Conservation (phyloP, 2,113 vertebrate species). For the Melanerpes formicivorus region DNA sequence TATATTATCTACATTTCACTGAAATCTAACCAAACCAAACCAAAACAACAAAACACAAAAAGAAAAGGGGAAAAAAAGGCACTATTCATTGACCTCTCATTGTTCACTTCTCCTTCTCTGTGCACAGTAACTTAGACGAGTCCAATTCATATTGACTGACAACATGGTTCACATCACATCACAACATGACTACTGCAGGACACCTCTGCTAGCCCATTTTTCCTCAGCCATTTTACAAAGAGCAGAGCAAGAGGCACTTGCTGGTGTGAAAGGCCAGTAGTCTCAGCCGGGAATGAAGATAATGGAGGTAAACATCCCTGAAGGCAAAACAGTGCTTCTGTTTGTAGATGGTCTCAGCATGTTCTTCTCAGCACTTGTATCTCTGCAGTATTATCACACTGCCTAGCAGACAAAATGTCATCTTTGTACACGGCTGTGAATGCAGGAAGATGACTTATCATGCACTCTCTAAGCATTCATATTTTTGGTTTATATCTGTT, state of each 20-base stretch:
- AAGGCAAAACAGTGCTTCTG: background rate
- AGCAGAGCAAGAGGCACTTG: background rate
- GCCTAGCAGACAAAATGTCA: background rate
- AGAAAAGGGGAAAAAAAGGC: background rate
- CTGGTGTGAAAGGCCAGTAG: background rate
- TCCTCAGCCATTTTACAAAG: background rate
- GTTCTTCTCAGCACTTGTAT: background rate
- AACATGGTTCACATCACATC: fast-evolving
- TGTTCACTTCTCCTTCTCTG: background rate
- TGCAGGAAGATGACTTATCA: background rate
- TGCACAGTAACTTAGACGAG: background rate
- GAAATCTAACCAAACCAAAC: background rate
- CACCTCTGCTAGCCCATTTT: background rate
- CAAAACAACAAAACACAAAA: no score
- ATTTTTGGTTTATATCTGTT: background rate
- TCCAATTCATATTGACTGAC: background rate
- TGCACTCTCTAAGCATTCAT: background rate
- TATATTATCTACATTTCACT: background rate
- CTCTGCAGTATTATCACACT: background rate
- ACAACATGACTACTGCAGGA: background rate
- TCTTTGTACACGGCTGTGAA: background rate
- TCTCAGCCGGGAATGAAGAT: background rate
- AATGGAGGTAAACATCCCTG: background rate
- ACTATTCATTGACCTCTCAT: background rate
- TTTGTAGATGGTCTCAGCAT: background rate